Percentiles rank a stretch among this genome's conserved stretches.
These are phyloP conservation scores for Coenonympha arcania DNA, from an alignment of 2,888 invertebrate species.

Conservation along the genomic window DNA sequence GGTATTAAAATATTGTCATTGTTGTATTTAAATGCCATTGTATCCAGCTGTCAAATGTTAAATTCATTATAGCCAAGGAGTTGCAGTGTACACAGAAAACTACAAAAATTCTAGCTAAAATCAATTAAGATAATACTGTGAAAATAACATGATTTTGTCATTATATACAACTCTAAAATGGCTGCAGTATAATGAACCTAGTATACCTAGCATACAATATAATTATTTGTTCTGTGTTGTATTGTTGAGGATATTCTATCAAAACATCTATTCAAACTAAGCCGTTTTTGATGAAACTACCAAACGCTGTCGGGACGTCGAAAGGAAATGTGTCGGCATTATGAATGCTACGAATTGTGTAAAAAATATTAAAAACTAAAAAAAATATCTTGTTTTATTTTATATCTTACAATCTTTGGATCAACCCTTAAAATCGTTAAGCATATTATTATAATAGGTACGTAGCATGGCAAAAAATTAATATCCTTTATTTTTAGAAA, in stretches of 20 bases:
- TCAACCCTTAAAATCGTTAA: neutral
- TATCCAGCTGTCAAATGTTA: neutral
- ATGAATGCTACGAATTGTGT: slow-evolving; percentile 76
- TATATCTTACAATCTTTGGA: neutral
- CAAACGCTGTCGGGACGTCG: slow-evolving; percentile 55
- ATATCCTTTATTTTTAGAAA: too few species aligned
- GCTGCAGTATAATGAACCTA: neutral
- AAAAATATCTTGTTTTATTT: slow-evolving; percentile 61
- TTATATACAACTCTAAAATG: too few species aligned
- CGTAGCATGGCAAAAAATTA: too few species aligned
- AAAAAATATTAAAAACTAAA: slow-evolving; percentile 75
- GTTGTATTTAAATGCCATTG: neutral
- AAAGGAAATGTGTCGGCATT: slow-evolving; percentile 69
- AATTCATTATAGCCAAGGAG: neutral
- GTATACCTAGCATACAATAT: slow-evolving; percentile 33
- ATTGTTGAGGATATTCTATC: slow-evolving; percentile 16
- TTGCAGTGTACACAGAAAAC: too few species aligned
- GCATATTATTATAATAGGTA: neutral
- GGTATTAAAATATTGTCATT: too few species aligned
- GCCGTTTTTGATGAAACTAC: slow-evolving; percentile 26
- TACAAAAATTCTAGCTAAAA: too few species aligned
- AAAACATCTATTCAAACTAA: slow-evolving; percentile 29
- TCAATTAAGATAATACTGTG: too few species aligned
- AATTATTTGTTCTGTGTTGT: slow-evolving; percentile 66
- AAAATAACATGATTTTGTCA: too few species aligned